These are phyloP conservation scores for Channa maculata DNA, from an alignment of 2,113 vertebrate species.

Conservation along the genomic window DNA sequence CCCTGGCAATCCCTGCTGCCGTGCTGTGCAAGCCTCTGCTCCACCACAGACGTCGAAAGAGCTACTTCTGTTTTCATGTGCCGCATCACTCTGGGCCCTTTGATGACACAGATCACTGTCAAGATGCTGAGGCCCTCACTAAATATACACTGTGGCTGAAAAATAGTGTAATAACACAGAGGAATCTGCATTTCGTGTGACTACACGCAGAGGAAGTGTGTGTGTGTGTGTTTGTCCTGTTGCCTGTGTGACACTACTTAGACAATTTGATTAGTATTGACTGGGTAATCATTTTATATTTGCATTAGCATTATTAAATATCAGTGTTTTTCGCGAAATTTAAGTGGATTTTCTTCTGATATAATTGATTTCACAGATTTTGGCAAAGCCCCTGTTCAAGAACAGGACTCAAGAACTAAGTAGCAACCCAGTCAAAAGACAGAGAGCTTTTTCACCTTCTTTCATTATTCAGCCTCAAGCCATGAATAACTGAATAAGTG, in stretches of 20 bases:
- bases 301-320: slow-evolving; percentile 64
- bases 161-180: slow-evolving; percentile 21
- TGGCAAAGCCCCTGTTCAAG: slow-evolving; percentile 39
- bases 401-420: slow-evolving; percentile 51
- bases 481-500: slow-evolving; percentile 81
- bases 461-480: slow-evolving; percentile 74
- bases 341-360: slow-evolving; percentile 41
- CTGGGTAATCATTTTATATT: slow-evolving; percentile 56
- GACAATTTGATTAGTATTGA: slow-evolving; percentile 51
- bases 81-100: slow-evolving; percentile 58
- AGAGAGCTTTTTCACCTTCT: slow-evolving; percentile 52
- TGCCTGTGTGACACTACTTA: slow-evolving; percentile 8
- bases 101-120: slow-evolving; percentile 71
- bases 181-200: slow-evolving; percentile 4
- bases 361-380: slow-evolving; percentile 50
- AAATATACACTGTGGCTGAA: slow-evolving; percentile 27
- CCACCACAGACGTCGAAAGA: slow-evolving; percentile 47
- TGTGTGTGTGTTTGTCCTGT: not conserved
- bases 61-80: slow-evolving; percentile 62
- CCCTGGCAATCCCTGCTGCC: slow-evolving; percentile 56
- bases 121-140: slow-evolving; percentile 38
- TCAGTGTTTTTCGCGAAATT: not conserved
- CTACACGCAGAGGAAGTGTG: not conserved
- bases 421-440: slow-evolving; percentile 62
- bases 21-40: slow-evolving; percentile 61